These are phyloP conservation scores for Marasmarcha lunaedactyla DNA, from an alignment of 2,888 invertebrate species.

Conservation along the genomic window DNA sequence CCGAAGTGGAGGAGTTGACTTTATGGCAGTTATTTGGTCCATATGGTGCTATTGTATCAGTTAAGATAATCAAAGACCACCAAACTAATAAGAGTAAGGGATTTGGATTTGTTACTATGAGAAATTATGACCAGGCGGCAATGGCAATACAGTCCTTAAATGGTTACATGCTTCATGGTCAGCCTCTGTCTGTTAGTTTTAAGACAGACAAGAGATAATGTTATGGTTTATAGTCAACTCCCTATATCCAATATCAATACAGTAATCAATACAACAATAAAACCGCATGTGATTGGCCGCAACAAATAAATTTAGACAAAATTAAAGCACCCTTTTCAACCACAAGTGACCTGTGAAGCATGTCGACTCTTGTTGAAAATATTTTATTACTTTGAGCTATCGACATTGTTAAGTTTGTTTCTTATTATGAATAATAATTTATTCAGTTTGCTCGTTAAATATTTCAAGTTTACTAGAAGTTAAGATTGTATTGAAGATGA, in stretches of 20 bases:
- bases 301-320: conserved; percentile 13
- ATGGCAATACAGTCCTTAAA: conserved; percentile 68
- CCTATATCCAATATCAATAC: conserved; percentile 64
- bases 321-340: conserved; percentile 23
- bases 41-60: conserved; percentile 69
- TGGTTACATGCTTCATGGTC: conserved; percentile 58
- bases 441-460: conserved; percentile 71
- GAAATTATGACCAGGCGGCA: conserved; percentile 66
- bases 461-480: conserved; percentile 69
- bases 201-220: conserved; percentile 71
- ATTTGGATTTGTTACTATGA: conserved; percentile 68
- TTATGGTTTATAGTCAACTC: conserved; percentile 39
- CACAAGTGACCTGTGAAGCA: conserved; percentile 37
- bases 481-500: conserved; percentile 65
- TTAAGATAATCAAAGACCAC: conserved; percentile 68
- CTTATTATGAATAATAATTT: conserved; percentile 67
- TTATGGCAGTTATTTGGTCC: conserved; percentile 68
- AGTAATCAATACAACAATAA: conserved; percentile 56
- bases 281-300: conserved; percentile 47
- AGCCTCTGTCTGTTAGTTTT: conserved; percentile 66
- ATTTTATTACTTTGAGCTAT: conserved; percentile 69
- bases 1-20: conserved; percentile 64
- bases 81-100: conserved; percentile 68
- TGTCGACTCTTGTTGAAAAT: conserved; percentile 61
- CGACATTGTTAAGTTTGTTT: conserved; percentile 70